Conservation (phyloP, 1,140 invertebrate species). For the Mamestra configurata region DNA sequence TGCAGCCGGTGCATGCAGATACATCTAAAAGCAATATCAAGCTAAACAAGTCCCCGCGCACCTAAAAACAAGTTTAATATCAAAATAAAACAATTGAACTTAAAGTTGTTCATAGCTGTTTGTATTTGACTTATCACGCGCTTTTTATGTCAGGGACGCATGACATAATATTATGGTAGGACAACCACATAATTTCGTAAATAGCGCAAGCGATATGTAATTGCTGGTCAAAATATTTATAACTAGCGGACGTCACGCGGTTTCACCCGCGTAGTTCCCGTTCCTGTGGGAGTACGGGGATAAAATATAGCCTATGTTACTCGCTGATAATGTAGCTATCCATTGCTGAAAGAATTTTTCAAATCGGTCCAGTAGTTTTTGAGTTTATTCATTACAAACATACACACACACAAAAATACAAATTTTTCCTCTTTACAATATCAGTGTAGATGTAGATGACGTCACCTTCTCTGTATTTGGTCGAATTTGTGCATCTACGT, state of each 20-base stretch:
- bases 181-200: not conserved
- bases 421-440: no score
- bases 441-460: no score
- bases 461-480: not conserved
- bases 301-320: no score
- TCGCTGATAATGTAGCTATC: no score
- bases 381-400: no score
- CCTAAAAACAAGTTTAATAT: not conserved
- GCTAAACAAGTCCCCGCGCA: no score
- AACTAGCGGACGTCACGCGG: no score
- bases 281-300: no score
- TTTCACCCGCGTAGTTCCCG: no score
- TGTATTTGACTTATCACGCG: not conserved
- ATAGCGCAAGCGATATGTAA: not conserved
- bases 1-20: not conserved
- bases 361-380: no score
- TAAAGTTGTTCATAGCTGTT: slow-evolving; percentile 19
- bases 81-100: slow-evolving; percentile 14
- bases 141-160: slow-evolving; percentile 29
- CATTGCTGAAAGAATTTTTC: no score
- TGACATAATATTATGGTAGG: slow-evolving; percentile 21
- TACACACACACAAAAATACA: no score
- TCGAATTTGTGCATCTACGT: not conserved
- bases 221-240: slow-evolving; percentile 6
- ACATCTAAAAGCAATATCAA: not conserved